phyloP scores from a whole-genome alignment of 2,113 vertebrate species.

The Hoplias malabaricus region DNA sequence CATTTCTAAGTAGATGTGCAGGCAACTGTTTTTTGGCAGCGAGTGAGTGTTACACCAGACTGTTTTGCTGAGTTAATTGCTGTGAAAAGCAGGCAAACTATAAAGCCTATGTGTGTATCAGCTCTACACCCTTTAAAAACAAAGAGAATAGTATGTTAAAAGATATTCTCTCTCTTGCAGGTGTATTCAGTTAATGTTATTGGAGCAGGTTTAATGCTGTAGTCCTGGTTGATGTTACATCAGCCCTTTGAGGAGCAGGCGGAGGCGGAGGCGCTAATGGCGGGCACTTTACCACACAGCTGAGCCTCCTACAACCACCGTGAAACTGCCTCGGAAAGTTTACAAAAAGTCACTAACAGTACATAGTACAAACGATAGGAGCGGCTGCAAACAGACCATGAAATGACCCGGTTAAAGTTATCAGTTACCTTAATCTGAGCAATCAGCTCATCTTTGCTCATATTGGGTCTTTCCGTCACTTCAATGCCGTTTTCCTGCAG shows the following conservation, averaged over 20 bases:
- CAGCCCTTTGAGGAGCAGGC: conserved; percentile 73
- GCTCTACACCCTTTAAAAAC: too few relatives aligned
- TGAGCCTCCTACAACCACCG: not conserved
- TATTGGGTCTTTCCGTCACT: conserved; percentile 84
- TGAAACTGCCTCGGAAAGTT: not conserved
- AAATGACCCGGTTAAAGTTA: not conserved
- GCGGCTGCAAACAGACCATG: not conserved
- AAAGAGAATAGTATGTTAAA: too few relatives aligned
- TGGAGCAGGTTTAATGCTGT: conserved; percentile 50
- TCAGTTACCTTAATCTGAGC: conserved; percentile 81
- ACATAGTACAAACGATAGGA: not conserved
- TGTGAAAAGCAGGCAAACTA: too few relatives aligned
- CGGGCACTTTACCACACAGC: not conserved
- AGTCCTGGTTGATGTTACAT: conserved; percentile 78
- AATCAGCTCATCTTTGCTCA: conserved; percentile 85
- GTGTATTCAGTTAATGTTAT: too few relatives aligned
- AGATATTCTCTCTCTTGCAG: too few relatives aligned
- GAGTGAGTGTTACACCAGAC: too few relatives aligned
- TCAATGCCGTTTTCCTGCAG: conserved; percentile 84
- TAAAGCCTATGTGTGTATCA: too few relatives aligned
- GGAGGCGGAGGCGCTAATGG: not conserved
- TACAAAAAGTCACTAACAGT: not conserved
- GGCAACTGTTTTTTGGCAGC: too few relatives aligned
- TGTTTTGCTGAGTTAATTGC: too few relatives aligned
- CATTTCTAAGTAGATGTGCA: too few relatives aligned